Evolutionary conservation across 2,113 vertebrate species (phyloP).

Genomic region (Mesitornis unicolor): DNA sequence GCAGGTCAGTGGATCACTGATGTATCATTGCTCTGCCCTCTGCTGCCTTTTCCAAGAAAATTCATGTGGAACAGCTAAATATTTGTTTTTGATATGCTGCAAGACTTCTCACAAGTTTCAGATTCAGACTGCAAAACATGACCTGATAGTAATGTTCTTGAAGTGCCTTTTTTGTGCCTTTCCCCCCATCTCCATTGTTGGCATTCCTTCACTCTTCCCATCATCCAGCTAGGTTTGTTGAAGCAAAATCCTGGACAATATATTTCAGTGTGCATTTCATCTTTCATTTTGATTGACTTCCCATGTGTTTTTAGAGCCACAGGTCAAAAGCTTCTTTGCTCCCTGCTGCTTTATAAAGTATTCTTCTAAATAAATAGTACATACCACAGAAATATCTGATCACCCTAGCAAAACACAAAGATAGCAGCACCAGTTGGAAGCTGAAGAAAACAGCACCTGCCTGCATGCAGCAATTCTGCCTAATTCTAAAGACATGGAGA

Average conservation of each 20-base stretch:
- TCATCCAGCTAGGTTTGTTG: neutral
- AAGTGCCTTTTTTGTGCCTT: neutral
- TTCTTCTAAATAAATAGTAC: conserved; percentile 3
- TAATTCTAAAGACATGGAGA: neutral
- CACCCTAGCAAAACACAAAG: neutral
- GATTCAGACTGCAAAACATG: neutral
- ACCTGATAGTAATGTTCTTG: neutral
- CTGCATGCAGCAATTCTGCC: neutral
- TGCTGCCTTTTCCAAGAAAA: neutral
- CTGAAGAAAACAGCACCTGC: neutral
- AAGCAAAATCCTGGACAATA: neutral
- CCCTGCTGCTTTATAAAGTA: neutral
- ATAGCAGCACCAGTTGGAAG: neutral
- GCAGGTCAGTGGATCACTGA: neutral
- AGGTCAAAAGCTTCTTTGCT: neutral
- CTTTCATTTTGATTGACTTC: neutral
- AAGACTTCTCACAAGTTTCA: neutral
- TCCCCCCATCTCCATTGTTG: fast-evolving
- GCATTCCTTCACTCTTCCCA: neutral
- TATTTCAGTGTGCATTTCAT: neutral
- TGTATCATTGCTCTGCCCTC: neutral
- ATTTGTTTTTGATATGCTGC: neutral
- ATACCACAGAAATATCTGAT: neutral
- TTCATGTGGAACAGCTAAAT: neutral
- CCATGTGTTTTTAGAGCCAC: neutral